Base-by-base conservation (phyloP, 2,888 invertebrate species). In the Andrena flavipes region DNA sequence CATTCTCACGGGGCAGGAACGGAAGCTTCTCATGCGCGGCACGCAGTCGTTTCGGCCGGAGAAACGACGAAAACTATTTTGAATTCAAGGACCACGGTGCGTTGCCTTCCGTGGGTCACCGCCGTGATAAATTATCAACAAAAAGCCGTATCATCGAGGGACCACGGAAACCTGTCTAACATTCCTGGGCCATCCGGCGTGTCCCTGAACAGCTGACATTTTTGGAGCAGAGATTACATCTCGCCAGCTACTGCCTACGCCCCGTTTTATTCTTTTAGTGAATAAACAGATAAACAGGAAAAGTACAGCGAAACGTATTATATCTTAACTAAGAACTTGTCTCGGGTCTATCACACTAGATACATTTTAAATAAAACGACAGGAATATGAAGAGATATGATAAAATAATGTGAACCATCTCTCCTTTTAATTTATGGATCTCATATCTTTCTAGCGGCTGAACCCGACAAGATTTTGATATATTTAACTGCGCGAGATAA, bases 1-100 rank as follows among this genome's bases (percentile, higher is more conserved):
- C 59, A 83, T 82, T 87, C 84, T 78, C 84, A 74, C 80, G 69
- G 48, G 10, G 42, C 71, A 68, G 69, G 69, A 77, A 64, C 75
- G 76, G 81, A 81, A 84, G 85, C 81, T 85, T 86, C 84, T 88
- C 83, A 91, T 91, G 84, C 90, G 82, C 67, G 83, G 87, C 91
- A 89, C 90, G 91, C 78, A 84, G 48, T 30, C 75, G 80, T 78
- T 77, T 77, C 60, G 63, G 35, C 64, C 64, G 49, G 26, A 69
- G 75, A 76, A 84, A 86, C 89, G 82, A 81, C 82, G 83, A 84
- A 84, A 84, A 90, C 87, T 87, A 91, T 88, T 92, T 88, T 80
- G 71, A 88, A 91, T 91, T 91, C 91, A 90, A 91, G 88, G 91
- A 89, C 87, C 81, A 23, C 64, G 63, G 82, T 84, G 48, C 82